Conservation (phyloP, 1,140 invertebrate species). For the Drosophila tsacasi region DNA sequence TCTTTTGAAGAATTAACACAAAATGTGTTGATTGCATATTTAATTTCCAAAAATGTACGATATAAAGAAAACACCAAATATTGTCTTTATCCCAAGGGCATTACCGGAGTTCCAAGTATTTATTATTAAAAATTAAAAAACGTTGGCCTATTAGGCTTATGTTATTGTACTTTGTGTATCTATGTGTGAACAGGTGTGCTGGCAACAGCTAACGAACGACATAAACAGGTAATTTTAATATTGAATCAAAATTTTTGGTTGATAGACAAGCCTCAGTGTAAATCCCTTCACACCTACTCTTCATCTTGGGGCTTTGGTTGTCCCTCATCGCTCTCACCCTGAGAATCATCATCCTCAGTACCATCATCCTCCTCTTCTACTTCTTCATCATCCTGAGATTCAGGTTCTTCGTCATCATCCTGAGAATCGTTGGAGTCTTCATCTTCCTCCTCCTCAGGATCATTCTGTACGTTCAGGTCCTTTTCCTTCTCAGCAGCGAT, state of each 20-base stretch:
- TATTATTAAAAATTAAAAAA: conserved; percentile 29
- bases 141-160: conserved; percentile 5
- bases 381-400: neutral
- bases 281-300: neutral
- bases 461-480: neutral
- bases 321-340: neutral
- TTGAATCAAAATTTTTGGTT: conserved; percentile 10
- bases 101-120: conserved; percentile 17
- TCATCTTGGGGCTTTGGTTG: neutral
- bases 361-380: neutral
- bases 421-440: neutral
- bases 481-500: conserved; percentile 8
- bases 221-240: conserved; percentile 3
- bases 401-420: neutral
- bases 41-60: neutral
- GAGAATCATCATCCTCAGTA: neutral
- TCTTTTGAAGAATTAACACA: neutral
- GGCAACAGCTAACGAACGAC: conserved; percentile 7
- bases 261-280: neutral
- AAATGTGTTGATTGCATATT: neutral
- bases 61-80: conserved; percentile 6
- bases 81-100: conserved; percentile 1
- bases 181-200: conserved; percentile 24
- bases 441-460: neutral
- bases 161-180: neutral